These are phyloP conservation scores for Drosophila birchii DNA, from an alignment of 2,888 invertebrate species.

Conservation along the genomic window DNA sequence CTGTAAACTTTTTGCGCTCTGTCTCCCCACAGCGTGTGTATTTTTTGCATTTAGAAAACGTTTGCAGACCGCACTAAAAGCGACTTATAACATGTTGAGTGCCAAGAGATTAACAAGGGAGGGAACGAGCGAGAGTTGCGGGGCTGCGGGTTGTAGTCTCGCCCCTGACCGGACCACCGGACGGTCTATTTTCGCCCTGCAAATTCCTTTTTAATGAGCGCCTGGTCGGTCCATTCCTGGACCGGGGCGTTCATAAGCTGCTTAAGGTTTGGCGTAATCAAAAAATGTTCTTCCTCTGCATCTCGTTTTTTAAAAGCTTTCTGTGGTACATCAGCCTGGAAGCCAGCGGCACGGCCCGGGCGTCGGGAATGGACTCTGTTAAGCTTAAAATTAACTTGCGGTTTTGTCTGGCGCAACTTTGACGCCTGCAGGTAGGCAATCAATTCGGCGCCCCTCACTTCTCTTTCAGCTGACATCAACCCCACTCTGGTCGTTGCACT, in stretches of 20 bases:
- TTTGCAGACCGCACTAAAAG: constrained; percentile 80
- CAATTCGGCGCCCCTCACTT: constrained; percentile 57
- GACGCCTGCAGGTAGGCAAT: constrained; percentile 79
- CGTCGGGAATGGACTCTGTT: constrained; percentile 62
- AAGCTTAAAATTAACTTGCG: constrained; percentile 81
- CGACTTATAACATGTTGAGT: constrained; percentile 81
- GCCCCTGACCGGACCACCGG: constrained; percentile 4
- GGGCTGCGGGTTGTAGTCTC: neutral
- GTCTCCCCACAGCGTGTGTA: constrained; percentile 15
- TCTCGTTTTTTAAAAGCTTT: constrained; percentile 76
- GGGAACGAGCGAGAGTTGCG: constrained; percentile 45
- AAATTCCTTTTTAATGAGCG: constrained; percentile 81
- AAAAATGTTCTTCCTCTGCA: constrained; percentile 53
- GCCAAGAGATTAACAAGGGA: constrained; percentile 76
- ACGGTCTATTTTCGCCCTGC: constrained; percentile 47
- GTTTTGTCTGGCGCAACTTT: constrained; percentile 74
- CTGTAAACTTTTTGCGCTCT: constrained; percentile 68
- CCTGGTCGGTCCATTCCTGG: constrained; percentile 57
- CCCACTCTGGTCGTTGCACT: constrained; percentile 57
- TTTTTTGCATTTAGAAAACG: constrained; percentile 67
- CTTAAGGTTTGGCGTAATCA: constrained; percentile 82
- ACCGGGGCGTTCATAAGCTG: constrained; percentile 67
- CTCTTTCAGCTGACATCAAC: neutral
- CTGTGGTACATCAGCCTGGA: constrained; percentile 75
- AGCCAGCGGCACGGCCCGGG: constrained; percentile 38